phyloP scores from a whole-genome alignment of 30 jellyfish, hydroid and myxozoan species.

The Morbakka virulenta region DNA sequence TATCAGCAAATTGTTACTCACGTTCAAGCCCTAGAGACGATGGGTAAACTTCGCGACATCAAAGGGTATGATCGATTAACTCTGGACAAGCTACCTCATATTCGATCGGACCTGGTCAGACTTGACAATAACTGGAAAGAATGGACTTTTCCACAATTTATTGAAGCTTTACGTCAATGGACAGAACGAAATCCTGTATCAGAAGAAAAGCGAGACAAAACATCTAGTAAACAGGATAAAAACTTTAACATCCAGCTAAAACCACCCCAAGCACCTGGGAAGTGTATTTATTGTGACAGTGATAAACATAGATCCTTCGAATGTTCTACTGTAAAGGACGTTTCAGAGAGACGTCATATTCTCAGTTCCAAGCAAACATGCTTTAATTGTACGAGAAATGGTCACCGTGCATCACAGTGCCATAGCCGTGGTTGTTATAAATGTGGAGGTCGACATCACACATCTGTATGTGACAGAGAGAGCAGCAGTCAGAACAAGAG shows the following conservation, averaged over 20 bases:
- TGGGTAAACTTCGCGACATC: conserved; percentile 33
- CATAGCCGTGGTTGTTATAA: conserved; percentile 39
- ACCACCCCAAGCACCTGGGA: too few relatives aligned
- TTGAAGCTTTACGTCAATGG: conserved; percentile 37
- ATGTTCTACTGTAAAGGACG: too few relatives aligned
- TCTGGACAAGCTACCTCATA: conserved; percentile 43
- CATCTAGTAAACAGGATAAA: too few relatives aligned
- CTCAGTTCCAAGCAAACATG: too few relatives aligned
- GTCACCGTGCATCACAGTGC: conserved; percentile 60
- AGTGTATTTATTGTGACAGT: conserved; percentile 44
- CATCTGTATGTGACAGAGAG: conserved; percentile 56
- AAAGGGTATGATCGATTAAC: conserved; percentile 39
- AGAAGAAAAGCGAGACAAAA: too few relatives aligned
- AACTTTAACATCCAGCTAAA: too few relatives aligned
- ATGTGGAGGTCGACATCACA: conserved; percentile 56
- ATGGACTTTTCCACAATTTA: conserved; percentile 47
- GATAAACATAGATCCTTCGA: conserved; percentile 46
- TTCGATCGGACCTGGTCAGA: conserved; percentile 38
- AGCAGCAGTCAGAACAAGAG: conserved; percentile 2
- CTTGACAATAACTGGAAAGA: conserved; percentile 47
- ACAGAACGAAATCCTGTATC: conserved; percentile 30
- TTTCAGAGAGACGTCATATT: too few relatives aligned
- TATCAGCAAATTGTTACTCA: conserved; percentile 49
- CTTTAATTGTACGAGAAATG: conserved; percentile 48
- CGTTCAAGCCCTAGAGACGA: conserved; percentile 57